phyloP scores from a whole-genome alignment of 2,797 vertebrate genomes.

The Peromyscus aztecus region DNA sequence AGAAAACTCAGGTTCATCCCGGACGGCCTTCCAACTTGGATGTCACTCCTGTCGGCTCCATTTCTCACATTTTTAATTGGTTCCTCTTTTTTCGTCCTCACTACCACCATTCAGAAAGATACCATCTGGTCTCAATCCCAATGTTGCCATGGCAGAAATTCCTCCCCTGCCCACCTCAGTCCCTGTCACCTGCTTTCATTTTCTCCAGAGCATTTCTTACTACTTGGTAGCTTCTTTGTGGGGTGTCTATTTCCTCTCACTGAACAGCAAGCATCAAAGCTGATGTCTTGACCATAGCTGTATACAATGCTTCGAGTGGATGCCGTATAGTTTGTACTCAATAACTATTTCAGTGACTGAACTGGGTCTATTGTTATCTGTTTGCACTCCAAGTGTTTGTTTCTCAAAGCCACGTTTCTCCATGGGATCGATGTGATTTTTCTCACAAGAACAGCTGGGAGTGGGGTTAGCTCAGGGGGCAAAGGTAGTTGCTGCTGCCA shows the following conservation, averaged over 20 bases:
- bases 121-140: background rate
- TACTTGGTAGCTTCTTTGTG: background rate
- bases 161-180: background rate
- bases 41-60: background rate
- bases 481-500: too few species aligned
- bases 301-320: accelerated
- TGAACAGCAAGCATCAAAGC: background rate
- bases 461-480: background rate
- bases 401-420: background rate
- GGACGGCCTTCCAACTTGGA: background rate
- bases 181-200: background rate
- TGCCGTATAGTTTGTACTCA: background rate
- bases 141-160: background rate
- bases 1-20: background rate
- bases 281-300: background rate
- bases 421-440: background rate
- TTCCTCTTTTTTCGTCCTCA: constrained; percentile 9
- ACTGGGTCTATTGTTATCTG: background rate
- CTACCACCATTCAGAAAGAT: background rate
- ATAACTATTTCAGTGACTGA: background rate
- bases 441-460: background rate
- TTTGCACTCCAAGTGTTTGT: background rate
- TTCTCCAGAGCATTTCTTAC: background rate
- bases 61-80: background rate
- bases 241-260: background rate